These are phyloP conservation scores for Pocillopora grandis DNA, from an alignment of 92 coral and sea anemone genomes.

Conservation along the genomic window DNA sequence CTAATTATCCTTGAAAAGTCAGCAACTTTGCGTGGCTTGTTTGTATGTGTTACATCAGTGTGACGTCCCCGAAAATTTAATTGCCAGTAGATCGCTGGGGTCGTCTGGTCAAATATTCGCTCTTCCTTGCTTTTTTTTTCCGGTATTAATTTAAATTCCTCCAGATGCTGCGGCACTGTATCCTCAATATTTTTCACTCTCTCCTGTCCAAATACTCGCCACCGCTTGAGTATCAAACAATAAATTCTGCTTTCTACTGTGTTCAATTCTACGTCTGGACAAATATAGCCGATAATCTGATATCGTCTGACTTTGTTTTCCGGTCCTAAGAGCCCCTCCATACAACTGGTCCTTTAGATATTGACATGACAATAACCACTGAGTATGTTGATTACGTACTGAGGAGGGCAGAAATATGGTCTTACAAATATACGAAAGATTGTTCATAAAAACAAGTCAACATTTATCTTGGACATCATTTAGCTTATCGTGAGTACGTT, in stretches of 20 bases:
- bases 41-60: not conserved
- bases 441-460: not conserved
- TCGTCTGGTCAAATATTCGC: slow-evolving; percentile 6
- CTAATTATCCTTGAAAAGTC: not conserved
- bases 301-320: slow-evolving; percentile 16
- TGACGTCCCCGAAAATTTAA: not conserved
- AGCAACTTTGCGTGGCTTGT: not conserved
- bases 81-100: not conserved
- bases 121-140: not conserved
- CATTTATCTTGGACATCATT: not conserved
- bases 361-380: not conserved
- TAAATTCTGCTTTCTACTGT: not conserved
- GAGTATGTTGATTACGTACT: not conserved
- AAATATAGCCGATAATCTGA: slow-evolving; percentile 5
- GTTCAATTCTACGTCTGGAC: not conserved
- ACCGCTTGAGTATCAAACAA: not conserved
- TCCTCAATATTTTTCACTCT: no score
- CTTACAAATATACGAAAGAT: not conserved
- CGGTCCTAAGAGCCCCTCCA: slow-evolving; percentile 1
- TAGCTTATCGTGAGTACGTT: not conserved
- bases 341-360: not conserved
- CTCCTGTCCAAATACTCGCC: no score
- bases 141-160: no score
- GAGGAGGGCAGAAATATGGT: slow-evolving; percentile 10
- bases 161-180: no score